A percentile compares a stretch with the other conserved stretches of the same genome.
Conservation (phyloP, 2,797 vertebrate species). For the Rhinichthys osculus region DNA sequence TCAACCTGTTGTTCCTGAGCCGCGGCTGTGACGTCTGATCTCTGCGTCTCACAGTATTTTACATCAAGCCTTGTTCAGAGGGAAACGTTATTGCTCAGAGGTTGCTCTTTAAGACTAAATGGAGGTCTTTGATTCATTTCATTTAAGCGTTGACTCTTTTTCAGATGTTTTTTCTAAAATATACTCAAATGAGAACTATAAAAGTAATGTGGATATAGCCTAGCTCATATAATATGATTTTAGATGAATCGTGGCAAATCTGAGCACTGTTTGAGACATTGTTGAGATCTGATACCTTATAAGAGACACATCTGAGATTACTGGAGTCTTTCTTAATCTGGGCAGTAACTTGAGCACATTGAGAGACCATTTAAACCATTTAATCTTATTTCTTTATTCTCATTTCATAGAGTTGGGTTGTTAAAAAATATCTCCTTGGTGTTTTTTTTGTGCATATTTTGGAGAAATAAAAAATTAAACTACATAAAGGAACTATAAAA, state of each 20-base stretch:
- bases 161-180: neutral
- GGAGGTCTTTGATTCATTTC: neutral
- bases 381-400: neutral
- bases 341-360: neutral
- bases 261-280: neutral
- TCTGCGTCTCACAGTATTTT: neutral
- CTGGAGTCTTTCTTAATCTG: neutral
- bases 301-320: neutral
- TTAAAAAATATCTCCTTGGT: neutral
- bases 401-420: no score
- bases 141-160: no score
- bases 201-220: neutral
- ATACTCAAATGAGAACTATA: neutral
- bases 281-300: neutral
- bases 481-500: neutral
- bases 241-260: neutral
- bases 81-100: neutral
- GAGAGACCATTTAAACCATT: no score
- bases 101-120: neutral
- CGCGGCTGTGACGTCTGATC: neutral
- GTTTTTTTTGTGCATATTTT: neutral
- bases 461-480: neutral
- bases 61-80: neutral
- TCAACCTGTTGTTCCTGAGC: constrained; percentile 58
- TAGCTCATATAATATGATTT: neutral